These are phyloP conservation scores for Castor canadensis DNA, from an alignment of 2,113 vertebrate species.

Conservation along the genomic window DNA sequence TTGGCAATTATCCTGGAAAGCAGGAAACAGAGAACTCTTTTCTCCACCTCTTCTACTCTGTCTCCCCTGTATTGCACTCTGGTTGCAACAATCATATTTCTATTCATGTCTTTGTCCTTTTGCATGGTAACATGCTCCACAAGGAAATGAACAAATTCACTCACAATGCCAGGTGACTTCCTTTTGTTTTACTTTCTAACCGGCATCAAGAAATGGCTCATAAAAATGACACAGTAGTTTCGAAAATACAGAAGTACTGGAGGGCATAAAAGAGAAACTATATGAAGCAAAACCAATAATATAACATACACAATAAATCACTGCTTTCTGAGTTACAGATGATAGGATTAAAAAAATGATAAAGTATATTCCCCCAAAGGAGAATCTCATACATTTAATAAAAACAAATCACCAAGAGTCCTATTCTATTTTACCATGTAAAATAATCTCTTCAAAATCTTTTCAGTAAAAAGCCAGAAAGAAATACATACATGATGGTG, in stretches of 20 bases:
- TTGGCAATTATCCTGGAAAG: neutral
- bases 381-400: neutral
- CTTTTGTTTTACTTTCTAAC: slow-evolving; percentile 5
- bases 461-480: slow-evolving; percentile 77
- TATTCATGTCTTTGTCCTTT: neutral
- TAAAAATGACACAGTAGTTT: neutral
- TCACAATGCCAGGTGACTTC: neutral
- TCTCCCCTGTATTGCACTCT: neutral
- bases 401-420: neutral
- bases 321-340: neutral
- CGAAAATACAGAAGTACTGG: neutral
- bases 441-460: slow-evolving; percentile 4
- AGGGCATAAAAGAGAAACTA: neutral
- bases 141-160: neutral
- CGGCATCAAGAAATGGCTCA: neutral
- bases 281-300: neutral
- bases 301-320: slow-evolving; percentile 21
- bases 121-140: neutral
- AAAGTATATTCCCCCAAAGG: neutral
- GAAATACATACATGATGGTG: slow-evolving; percentile 96
- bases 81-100: neutral
- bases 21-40: neutral
- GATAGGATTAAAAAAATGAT: neutral
- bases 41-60: neutral
- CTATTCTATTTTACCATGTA: neutral